Conservation (phyloP, 2,113 vertebrate genomes). For the Zosterops japonicus region DNA sequence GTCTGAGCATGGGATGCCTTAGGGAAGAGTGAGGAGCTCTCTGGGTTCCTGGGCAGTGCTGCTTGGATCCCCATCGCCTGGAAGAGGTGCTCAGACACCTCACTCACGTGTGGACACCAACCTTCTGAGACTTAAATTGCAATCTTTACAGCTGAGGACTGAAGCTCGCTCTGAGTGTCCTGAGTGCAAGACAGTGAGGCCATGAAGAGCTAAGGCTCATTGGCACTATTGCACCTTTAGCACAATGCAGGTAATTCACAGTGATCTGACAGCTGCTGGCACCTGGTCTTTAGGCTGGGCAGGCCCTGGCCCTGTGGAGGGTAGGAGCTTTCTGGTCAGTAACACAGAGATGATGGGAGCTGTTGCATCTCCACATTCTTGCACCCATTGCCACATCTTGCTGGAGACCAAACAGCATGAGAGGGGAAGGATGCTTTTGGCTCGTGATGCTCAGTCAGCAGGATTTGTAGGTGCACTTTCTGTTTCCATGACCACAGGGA, state of each 20-base stretch:
- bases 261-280: neutral
- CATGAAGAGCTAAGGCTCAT: neutral
- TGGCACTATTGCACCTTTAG: neutral
- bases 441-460: neutral
- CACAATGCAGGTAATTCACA: neutral
- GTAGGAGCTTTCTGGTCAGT: neutral
- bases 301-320: neutral
- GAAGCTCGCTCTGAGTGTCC: neutral
- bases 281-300: neutral
- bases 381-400: neutral
- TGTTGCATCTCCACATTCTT: neutral
- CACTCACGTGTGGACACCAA: accelerated
- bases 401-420: neutral
- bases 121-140: neutral
- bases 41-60: accelerated
- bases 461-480: neutral
- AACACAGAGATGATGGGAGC: neutral
- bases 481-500: neutral
- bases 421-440: neutral
- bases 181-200: neutral
- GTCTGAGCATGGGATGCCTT: neutral
- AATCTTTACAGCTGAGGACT: neutral
- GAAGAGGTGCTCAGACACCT: neutral
- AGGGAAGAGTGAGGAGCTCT: neutral
- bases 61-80: neutral